These are phyloP conservation scores for Eilema depressum DNA, from an alignment of 2,888 invertebrate species.

Conservation along the genomic window DNA sequence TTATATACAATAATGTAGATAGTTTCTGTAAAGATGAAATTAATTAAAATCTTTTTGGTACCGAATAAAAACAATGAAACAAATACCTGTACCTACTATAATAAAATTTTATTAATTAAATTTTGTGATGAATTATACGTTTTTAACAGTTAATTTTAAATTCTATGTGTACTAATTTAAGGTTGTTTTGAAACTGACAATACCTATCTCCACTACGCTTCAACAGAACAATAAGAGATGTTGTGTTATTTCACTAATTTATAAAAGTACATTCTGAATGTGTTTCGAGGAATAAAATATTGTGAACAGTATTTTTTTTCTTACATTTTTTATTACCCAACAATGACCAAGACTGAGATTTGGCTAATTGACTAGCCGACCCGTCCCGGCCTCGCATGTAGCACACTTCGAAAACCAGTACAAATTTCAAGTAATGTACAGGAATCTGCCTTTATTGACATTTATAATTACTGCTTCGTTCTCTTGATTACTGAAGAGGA, in stretches of 20 bases:
- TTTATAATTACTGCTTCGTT: too few relatives aligned
- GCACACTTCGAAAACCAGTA: too few relatives aligned
- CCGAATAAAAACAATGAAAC: background rate
- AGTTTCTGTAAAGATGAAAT: background rate
- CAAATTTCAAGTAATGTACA: too few relatives aligned
- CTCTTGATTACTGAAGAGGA: too few relatives aligned
- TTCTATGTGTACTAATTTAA: background rate
- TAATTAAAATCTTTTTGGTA: too few relatives aligned
- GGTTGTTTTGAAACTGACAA: conserved; percentile 24
- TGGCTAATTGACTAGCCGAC: too few relatives aligned
- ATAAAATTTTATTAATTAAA: background rate
- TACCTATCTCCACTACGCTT: conserved; percentile 33
- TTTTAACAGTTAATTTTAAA: conserved; percentile 1
- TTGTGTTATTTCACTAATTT: conserved; percentile 41
- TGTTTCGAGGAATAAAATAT: conserved; percentile 53
- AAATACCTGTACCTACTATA: background rate
- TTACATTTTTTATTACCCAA: background rate
- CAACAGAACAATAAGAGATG: conserved; percentile 37
- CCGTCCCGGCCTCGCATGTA: too few relatives aligned
- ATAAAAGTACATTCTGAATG: conserved; percentile 51
- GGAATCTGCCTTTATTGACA: too few relatives aligned
- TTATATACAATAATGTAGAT: background rate
- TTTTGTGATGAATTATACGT: background rate
- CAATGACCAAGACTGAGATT: too few relatives aligned
- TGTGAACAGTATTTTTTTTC: conserved; percentile 29